Percentiles rank a stretch among this genome's conserved stretches.
These are phyloP conservation scores for Drosophila nikananu DNA, from an alignment of 1,140 invertebrate genomes.

Conservation along the genomic window DNA sequence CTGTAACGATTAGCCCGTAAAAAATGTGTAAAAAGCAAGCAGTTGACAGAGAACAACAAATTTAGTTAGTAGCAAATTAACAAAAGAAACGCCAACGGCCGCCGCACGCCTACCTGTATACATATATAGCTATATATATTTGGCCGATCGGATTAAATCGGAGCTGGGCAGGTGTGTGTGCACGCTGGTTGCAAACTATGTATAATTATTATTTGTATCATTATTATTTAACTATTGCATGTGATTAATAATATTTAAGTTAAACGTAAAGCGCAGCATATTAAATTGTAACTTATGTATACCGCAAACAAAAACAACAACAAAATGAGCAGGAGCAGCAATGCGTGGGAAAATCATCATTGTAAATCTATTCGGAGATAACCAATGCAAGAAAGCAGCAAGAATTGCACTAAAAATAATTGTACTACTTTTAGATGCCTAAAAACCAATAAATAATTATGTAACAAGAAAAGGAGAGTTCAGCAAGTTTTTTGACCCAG, in stretches of 20 bases:
- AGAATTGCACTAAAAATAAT: slow-evolving; percentile 70
- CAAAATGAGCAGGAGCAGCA: slow-evolving; percentile 28
- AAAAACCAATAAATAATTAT: slow-evolving; percentile 75
- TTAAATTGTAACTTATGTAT: slow-evolving; percentile 83
- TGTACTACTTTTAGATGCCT: slow-evolving; percentile 80
- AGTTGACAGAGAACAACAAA: slow-evolving; percentile 56
- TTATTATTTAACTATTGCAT: slow-evolving; percentile 84
- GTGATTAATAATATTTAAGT: slow-evolving; percentile 84
- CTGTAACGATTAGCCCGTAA: slow-evolving; percentile 77
- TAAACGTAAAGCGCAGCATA: slow-evolving; percentile 80
- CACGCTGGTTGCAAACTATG: slow-evolving; percentile 65
- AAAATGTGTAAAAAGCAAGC: slow-evolving; percentile 73
- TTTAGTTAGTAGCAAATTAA: slow-evolving; percentile 84
- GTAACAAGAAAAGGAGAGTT: slow-evolving; percentile 64
- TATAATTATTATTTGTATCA: slow-evolving; percentile 79
- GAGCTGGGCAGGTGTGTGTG: slow-evolving; percentile 17
- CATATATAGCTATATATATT: slow-evolving; percentile 49
- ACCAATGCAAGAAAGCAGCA: slow-evolving; percentile 36
- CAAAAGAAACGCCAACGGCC: slow-evolving; percentile 37
- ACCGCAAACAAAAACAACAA: slow-evolving; percentile 49
- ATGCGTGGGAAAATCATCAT: slow-evolving; percentile 36
- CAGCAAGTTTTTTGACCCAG: slow-evolving; percentile 52
- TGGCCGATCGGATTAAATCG: slow-evolving; percentile 11
- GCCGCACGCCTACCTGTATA: slow-evolving; percentile 16
- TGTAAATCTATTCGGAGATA: slow-evolving; percentile 55